Percentiles rank a stretch among this genome's conserved stretches.
phyloP scores from a whole-genome alignment of 2,797 vertebrate species.

The Benthosema pterotum region DNA sequence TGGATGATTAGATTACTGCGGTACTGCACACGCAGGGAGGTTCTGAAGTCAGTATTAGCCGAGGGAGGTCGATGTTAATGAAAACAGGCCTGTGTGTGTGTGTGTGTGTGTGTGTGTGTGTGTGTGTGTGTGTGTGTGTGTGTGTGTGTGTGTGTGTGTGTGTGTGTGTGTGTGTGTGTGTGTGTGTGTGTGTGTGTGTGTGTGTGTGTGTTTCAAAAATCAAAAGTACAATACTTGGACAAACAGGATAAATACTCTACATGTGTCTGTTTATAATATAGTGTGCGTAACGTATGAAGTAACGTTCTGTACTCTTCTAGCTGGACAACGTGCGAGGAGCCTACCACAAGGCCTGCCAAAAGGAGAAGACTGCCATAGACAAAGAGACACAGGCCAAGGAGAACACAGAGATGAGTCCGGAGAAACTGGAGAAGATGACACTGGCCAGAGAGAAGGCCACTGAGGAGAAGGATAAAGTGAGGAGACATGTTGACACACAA shows the following conservation, averaged over 20 bases:
- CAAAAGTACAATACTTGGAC: no score
- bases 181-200: no score
- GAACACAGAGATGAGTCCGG: constrained; percentile 72
- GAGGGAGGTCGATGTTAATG: background rate
- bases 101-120: constrained; percentile 23
- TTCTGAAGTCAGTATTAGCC: background rate
- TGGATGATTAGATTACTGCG: constrained; percentile 4
- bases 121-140: constrained; percentile 28
- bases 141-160: no score
- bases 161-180: no score
- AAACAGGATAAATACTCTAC: no score
- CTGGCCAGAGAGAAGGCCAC: constrained; percentile 74
- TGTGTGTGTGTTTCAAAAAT: no score
- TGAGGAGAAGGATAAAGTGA: constrained; percentile 81
- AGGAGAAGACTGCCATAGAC: constrained; percentile 73
- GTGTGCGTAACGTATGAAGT: background rate
- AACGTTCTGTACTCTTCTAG: constrained; percentile 47
- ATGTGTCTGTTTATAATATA: constrained; percentile 29
- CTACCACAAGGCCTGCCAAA: constrained; percentile 83
- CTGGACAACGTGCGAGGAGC: constrained; percentile 75
- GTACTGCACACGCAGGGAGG: constrained; percentile 6
- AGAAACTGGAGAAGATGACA: constrained; percentile 79
- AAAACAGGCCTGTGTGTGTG: background rate
- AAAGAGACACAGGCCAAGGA: constrained; percentile 79
- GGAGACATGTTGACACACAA: constrained; percentile 22